Conservation (phyloP, 2,888 invertebrate genomes). For the Petrophora chlorosata region DNA sequence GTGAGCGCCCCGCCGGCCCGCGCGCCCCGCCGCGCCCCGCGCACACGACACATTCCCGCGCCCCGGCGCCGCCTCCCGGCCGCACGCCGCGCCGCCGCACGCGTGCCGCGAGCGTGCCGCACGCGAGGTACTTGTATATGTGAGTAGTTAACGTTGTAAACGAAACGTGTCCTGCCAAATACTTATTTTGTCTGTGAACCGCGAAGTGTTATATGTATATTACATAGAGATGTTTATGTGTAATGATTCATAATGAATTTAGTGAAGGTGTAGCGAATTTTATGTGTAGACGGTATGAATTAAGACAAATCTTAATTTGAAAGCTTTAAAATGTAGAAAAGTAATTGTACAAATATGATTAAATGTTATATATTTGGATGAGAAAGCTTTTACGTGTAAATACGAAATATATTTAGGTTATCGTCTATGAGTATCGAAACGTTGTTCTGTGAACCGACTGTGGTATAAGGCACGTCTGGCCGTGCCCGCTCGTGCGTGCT, state of each 20-base stretch:
- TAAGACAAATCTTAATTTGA: slow-evolving; percentile 75
- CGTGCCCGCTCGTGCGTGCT: neutral
- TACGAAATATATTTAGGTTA: slow-evolving; percentile 34
- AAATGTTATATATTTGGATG: slow-evolving; percentile 49
- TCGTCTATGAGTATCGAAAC: slow-evolving; percentile 1
- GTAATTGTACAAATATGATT: slow-evolving; percentile 66
- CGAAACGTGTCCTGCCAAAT: slow-evolving; percentile 54
- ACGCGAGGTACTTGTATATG: slow-evolving; percentile 15
- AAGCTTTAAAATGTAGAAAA: slow-evolving; percentile 73
- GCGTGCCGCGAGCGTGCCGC: slow-evolving; percentile 11
- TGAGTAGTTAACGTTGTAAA: slow-evolving; percentile 40
- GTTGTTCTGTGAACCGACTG: neutral
- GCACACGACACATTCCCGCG: slow-evolving; percentile 8
- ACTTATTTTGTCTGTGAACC: slow-evolving; percentile 43
- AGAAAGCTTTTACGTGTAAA: slow-evolving; percentile 44
- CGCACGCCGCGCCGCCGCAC: slow-evolving; percentile 18
- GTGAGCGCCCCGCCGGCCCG: slow-evolving; percentile 68
- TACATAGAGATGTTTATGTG: slow-evolving; percentile 49
- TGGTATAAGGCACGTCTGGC: neutral
- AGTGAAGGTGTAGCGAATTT: slow-evolving; percentile 50
- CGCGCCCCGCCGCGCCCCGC: slow-evolving; percentile 31
- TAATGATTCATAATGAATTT: slow-evolving; percentile 54
- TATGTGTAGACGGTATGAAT: slow-evolving; percentile 52
- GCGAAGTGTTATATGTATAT: slow-evolving; percentile 51
- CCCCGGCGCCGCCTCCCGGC: slow-evolving; percentile 5